These are phyloP conservation scores for Mesoclemmys tuberculata DNA, from an alignment of 2,113 vertebrate genomes.

Conservation along the genomic window DNA sequence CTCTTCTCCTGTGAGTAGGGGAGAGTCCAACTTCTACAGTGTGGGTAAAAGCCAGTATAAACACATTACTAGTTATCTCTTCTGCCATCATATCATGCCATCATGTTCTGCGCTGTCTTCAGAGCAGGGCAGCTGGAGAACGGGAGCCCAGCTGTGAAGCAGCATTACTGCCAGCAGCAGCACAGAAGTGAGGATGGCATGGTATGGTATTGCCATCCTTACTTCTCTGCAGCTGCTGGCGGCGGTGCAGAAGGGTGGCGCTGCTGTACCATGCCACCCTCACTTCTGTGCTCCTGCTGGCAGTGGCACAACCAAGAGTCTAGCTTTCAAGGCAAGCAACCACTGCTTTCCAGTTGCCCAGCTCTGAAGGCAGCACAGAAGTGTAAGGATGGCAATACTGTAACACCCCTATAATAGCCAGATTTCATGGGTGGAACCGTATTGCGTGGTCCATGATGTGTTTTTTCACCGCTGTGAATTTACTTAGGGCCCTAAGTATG, in stretches of 20 bases:
- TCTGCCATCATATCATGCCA: background rate
- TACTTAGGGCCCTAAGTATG: background rate
- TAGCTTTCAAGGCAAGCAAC: background rate
- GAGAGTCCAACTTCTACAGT: background rate
- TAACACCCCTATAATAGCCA: background rate
- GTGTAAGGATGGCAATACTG: background rate
- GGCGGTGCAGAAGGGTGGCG: background rate
- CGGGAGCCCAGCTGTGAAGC: no score
- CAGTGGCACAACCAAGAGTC: accelerated
- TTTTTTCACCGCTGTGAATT: background rate
- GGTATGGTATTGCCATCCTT: background rate
- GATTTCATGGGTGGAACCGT: background rate
- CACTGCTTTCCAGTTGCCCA: background rate
- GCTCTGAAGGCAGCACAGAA: background rate
- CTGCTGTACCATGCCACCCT: background rate
- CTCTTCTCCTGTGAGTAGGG: background rate
- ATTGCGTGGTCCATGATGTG: background rate
- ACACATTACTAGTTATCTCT: no score
- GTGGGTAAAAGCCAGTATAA: no score
- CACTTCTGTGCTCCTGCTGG: background rate
- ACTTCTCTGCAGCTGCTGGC: background rate
- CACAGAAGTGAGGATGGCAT: no score
- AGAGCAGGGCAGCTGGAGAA: no score
- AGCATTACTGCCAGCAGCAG: no score
- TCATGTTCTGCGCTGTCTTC: no score